These are phyloP conservation scores for Hypomecis atomaria DNA, from an alignment of 2,888 invertebrate species.

Conservation along the genomic window DNA sequence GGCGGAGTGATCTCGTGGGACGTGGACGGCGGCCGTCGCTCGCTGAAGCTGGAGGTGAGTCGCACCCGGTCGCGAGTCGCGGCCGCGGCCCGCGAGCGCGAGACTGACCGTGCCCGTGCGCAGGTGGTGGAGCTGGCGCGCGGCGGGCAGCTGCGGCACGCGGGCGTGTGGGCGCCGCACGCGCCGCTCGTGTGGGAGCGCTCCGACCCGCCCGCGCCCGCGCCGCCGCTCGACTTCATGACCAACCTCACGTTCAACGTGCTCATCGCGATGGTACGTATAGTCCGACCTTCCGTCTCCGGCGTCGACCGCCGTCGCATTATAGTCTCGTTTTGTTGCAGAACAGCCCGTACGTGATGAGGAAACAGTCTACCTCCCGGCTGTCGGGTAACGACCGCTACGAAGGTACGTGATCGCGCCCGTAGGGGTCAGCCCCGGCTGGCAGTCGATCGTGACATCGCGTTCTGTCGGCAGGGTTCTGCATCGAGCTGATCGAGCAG, in stretches of 20 bases:
- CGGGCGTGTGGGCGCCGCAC: constrained; percentile 61
- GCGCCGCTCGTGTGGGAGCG: constrained; percentile 62
- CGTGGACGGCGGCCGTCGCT: constrained; percentile 35
- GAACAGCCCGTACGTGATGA: constrained; percentile 96
- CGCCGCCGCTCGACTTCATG: constrained; percentile 65
- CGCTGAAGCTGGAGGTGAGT: constrained; percentile 50
- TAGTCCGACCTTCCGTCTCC: neutral
- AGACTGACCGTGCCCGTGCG: constrained; percentile 46
- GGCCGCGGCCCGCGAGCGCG: constrained; percentile 45
- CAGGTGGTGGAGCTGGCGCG: constrained; percentile 67
- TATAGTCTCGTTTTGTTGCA: constrained; percentile 61
- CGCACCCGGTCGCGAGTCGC: neutral
- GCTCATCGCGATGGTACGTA: constrained; percentile 62
- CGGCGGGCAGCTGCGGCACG: constrained; percentile 60
- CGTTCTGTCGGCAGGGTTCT: constrained; percentile 86
- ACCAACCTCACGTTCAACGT: constrained; percentile 73
- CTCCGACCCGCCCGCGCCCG: constrained; percentile 47
- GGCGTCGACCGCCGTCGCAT: too few species aligned
- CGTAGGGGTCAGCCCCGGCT: neutral
- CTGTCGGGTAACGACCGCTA: constrained; percentile 91
- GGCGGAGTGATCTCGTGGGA: constrained; percentile 40
- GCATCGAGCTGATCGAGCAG: constrained; percentile 93
- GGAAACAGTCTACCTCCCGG: constrained; percentile 86
- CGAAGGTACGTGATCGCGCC: constrained; percentile 84
- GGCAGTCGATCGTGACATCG: neutral